phyloP scores from a whole-genome alignment of 2,797 vertebrate species.

The Typhlichthys eigenmanni region DNA sequence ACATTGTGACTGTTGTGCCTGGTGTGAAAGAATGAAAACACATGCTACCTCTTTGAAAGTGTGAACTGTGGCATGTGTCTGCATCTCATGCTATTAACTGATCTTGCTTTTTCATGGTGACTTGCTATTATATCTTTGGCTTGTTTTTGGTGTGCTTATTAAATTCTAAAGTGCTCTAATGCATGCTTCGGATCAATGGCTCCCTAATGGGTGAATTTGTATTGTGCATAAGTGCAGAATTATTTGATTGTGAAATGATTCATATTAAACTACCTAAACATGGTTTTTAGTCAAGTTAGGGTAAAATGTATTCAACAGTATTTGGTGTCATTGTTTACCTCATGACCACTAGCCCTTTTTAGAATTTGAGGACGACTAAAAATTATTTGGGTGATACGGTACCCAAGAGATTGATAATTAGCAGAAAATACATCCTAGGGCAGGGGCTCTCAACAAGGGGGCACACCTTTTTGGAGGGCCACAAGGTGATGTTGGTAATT shows the following conservation, averaged over 20 bases:
- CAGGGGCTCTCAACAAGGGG: too few species aligned
- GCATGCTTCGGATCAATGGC: constrained; percentile 39
- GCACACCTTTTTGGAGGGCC: too few species aligned
- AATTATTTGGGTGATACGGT: too few species aligned
- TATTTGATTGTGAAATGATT: too few species aligned
- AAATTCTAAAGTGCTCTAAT: constrained; percentile 22
- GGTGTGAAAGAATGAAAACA: constrained; percentile 52
- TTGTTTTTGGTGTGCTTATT: constrained; percentile 38
- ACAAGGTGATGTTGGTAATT: too few species aligned
- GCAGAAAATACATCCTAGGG: too few species aligned
- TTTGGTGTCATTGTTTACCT: too few species aligned
- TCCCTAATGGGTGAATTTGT: constrained; percentile 15
- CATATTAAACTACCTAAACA: neutral
- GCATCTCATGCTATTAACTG: constrained; percentile 48
- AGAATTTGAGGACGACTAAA: too few species aligned
- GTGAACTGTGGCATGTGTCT: constrained; percentile 35
- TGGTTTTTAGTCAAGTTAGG: neutral
- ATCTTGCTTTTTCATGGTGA: constrained; percentile 56
- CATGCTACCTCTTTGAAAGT: constrained; percentile 57
- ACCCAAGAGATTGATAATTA: too few species aligned
- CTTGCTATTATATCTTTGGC: constrained; percentile 29
- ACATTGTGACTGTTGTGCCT: constrained; percentile 54
- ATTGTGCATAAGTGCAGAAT: too few species aligned
- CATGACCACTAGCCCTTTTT: too few species aligned
- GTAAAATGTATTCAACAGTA: too few species aligned